Evolutionary conservation across 92 coral and sea anemone genomes (phyloP).

Genomic region (Nematostella vectensis): DNA sequence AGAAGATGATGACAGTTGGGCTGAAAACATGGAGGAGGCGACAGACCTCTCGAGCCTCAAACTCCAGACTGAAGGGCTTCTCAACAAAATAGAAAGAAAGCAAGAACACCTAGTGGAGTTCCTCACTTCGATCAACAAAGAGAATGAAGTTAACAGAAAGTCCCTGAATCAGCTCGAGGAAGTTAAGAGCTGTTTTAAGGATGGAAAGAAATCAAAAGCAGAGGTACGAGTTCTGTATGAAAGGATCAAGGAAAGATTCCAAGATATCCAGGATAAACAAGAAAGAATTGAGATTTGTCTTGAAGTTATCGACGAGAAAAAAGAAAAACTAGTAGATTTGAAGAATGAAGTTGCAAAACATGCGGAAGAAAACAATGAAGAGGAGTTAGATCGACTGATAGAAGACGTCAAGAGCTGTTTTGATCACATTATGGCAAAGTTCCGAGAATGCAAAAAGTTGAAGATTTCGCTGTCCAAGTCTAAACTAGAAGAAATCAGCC

Average conservation of each 20-base stretch:
- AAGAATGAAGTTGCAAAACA: slow-evolving; percentile 29
- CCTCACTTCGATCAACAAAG: slow-evolving; percentile 42
- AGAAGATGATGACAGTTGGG: slow-evolving; percentile 14
- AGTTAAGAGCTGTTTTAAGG: slow-evolving; percentile 37
- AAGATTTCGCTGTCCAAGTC: slow-evolving; percentile 58
- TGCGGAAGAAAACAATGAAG: slow-evolving; percentile 13
- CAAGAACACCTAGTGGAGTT: slow-evolving; percentile 42
- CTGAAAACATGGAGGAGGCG: slow-evolving; percentile 16
- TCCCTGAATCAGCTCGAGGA: slow-evolving; percentile 38
- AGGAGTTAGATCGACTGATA: slow-evolving; percentile 18
- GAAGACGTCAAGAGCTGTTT: slow-evolving; percentile 42
- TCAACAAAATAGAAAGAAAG: slow-evolving; percentile 40
- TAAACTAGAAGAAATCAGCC: slow-evolving; percentile 53
- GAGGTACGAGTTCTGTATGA: slow-evolving; percentile 36
- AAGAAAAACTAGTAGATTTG: slow-evolving; percentile 27
- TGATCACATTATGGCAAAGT: slow-evolving; percentile 45
- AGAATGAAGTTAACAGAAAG: slow-evolving; percentile 28
- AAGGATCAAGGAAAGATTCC: slow-evolving; percentile 13
- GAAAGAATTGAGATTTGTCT: slow-evolving; percentile 37
- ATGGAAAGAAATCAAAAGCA: slow-evolving; percentile 38
- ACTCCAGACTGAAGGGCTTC: slow-evolving; percentile 31
- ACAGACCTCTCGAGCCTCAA: slow-evolving; percentile 19
- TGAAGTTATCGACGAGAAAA: slow-evolving; percentile 31
- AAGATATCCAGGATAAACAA: slow-evolving; percentile 40
- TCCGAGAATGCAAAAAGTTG: slow-evolving; percentile 58